phyloP scores from a whole-genome alignment of 2,888 invertebrate genomes.

The Caenorhabditis imperialis region DNA sequence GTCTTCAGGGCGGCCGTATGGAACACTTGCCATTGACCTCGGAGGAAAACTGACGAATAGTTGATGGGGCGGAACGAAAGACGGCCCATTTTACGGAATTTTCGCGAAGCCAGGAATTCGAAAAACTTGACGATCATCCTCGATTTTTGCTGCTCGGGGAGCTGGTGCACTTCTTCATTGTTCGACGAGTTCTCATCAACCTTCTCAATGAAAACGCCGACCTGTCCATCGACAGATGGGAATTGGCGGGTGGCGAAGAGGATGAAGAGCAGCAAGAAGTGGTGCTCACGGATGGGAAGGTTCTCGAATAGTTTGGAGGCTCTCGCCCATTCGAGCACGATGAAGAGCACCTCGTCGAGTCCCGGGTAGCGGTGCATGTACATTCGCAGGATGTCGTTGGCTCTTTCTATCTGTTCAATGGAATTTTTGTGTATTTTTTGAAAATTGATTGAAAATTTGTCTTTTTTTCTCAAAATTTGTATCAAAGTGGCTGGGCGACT shows the following conservation, averaged over 20 bases:
- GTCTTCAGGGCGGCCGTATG: constrained; percentile 55
- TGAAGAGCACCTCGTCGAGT: constrained; percentile 50
- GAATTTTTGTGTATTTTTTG: too few species aligned
- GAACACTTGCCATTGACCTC: constrained; percentile 58
- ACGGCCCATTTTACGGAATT: constrained; percentile 49
- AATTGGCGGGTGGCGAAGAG: constrained; percentile 48
- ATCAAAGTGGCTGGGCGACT: too few species aligned
- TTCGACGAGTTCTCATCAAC: constrained; percentile 11
- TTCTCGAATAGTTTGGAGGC: constrained; percentile 30
- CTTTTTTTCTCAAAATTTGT: too few species aligned
- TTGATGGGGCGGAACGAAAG: constrained; percentile 45
- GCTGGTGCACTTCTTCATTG: not conserved
- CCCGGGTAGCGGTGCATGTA: constrained; percentile 36
- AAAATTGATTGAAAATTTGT: too few species aligned
- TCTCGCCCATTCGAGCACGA: constrained; percentile 56
- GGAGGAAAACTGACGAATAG: constrained; percentile 49
- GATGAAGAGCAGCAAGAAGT: constrained; percentile 53
- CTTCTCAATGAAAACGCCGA: constrained; percentile 25
- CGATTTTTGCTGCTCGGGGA: constrained; percentile 11
- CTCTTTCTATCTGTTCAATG: constrained; percentile 14
- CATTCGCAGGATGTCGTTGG: constrained; percentile 22
- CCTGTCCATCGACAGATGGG: constrained; percentile 45
- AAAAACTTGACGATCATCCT: constrained; percentile 53
- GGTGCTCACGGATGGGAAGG: constrained; percentile 35
- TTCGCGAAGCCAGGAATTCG: constrained; percentile 58